phyloP scores from a whole-genome alignment of 1,140 invertebrate genomes.

The Sminthurides bifidus region DNA sequence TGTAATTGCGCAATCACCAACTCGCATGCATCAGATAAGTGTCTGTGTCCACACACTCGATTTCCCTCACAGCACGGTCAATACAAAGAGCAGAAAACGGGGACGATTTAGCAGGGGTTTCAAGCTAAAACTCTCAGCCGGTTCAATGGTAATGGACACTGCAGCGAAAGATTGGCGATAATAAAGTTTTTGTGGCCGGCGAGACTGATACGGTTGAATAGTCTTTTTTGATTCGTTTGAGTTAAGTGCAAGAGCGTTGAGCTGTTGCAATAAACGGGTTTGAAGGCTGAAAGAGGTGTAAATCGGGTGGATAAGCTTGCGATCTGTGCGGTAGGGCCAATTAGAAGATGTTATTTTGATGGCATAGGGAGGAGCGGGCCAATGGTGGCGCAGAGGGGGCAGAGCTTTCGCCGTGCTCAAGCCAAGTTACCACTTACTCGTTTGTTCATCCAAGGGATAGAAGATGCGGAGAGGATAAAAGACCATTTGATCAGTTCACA shows the following conservation, averaged over 20 bases:
- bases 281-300: conserved; percentile 7
- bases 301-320: conserved; percentile 6
- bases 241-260: not conserved
- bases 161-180: no score
- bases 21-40: no score
- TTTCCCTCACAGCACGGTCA: not conserved
- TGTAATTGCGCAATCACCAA: no score
- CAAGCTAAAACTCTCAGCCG: no score
- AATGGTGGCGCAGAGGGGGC: conserved; percentile 4
- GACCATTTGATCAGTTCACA: no score
- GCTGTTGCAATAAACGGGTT: not conserved
- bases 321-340: conserved; percentile 10
- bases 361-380: conserved; percentile 7
- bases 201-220: not conserved
- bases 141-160: not conserved
- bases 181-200: not conserved
- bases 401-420: no score
- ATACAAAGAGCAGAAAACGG: not conserved
- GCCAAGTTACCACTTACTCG: no score
- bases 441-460: no score
- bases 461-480: no score
- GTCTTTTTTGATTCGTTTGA: not conserved
- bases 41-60: no score
- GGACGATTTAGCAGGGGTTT: no score
- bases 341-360: conserved; percentile 14